Evolutionary conservation across 2,113 vertebrate genomes (phyloP), one percentile per base, ranked within the genome.

Genomic region (Apodemus sylvaticus): DNA sequence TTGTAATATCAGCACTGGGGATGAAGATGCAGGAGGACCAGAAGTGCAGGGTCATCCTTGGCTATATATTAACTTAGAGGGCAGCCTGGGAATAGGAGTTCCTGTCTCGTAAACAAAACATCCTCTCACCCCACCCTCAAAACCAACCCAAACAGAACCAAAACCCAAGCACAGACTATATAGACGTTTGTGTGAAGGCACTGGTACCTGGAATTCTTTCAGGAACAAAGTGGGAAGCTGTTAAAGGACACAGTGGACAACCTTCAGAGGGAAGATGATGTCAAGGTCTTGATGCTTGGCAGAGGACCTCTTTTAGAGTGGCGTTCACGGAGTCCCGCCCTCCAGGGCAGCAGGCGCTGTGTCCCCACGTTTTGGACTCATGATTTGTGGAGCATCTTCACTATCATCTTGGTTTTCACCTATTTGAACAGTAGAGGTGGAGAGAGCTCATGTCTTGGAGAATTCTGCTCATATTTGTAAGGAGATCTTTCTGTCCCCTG

Each of bases 401-500:
- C n/a, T 0, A 42, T 24, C 24, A 39, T 88, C 7, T 89, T 85
- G 79, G 26, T 53, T 45, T 58, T 91, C 16, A 83, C 4, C 62
- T 85, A 39, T 76, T 70, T 79, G 42, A 93, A 88, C 24, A 7
- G 1, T 81, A 48, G 42, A 20, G 58, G 19, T 51, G 19, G 68
- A 60, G 58, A 17, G 39, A 70, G 13, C 24, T 90, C 53, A 11
- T 71, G 16, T 62, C 13, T 68, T 85, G 11, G 66, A 82, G 74
- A 87, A 70, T 62, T 70, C 2, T 77, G 34, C 91, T 39, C 82
- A 79, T 17, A 62, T 86, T 86, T 94, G 58, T 91, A 42, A 94
- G 95, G 94, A 97, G 95, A 90, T 96, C 95, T 96, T 81, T 48
- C 62, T 83, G 2, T 48, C 14, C 11, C n/a, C n/a, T 19, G 10